phyloP scores from a whole-genome alignment of 2,113 vertebrate genomes.

The Scolopax mira region DNA sequence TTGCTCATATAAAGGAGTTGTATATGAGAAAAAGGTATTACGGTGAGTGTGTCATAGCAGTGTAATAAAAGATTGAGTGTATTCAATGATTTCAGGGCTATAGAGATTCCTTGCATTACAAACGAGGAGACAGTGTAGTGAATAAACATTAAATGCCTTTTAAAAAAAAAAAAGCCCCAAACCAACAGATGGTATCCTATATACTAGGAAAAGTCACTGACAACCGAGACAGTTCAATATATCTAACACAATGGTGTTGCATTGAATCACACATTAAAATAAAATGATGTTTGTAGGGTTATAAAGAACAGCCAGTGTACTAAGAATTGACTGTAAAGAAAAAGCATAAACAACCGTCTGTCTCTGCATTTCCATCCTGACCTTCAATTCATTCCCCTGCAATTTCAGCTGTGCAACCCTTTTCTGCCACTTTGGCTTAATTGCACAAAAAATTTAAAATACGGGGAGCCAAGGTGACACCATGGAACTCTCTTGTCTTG shows the following conservation, averaged over 20 bases:
- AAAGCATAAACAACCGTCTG: conserved; percentile 47
- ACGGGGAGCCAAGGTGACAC: not conserved
- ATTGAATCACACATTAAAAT: conserved; percentile 62
- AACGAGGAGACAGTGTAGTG: conserved; percentile 37
- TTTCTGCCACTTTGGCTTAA: conserved; percentile 23
- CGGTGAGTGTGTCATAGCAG: not conserved
- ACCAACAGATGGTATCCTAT: conserved; percentile 68
- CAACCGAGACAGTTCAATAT: conserved; percentile 56
- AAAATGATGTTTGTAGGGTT: conserved; percentile 41
- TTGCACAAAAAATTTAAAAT: not conserved
- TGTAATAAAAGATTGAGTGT: conserved; percentile 50
- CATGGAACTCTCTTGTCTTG: not conserved
- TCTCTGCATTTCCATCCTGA: conserved; percentile 42
- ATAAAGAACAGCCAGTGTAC: conserved; percentile 37
- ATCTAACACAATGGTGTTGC: conserved; percentile 61
- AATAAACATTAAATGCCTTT: conserved; percentile 66
- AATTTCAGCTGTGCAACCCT: conserved; percentile 15
- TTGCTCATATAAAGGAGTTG: conserved; percentile 12
- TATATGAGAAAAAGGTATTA: not conserved
- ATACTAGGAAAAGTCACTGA: conserved; percentile 61
- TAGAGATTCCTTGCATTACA: conserved; percentile 56
- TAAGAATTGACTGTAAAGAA: conserved; percentile 41
- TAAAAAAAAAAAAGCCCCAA: not conserved
- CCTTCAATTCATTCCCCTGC: conserved; percentile 45
- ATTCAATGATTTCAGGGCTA: conserved; percentile 51